Percentiles rank a stretch among this genome's conserved stretches.
Conservation (phyloP, 2,113 vertebrate genomes). For the crab-eating macaque (Macaca fascicularis) region T2T-MFA8v1.1 NC_088376.1:27361001-27361500, state of each 20-base stretch:
- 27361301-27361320: not conserved
- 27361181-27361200: not conserved
- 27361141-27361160: not conserved
- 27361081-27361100: not conserved
- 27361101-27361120: conserved; percentile 15
- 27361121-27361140: not conserved
- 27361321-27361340: not conserved
- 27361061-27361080: not conserved
- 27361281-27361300: not conserved
- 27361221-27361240: not conserved
- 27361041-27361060: not conserved
- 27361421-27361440: not conserved
- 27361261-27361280: not conserved
- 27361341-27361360: not conserved
- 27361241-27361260: not conserved
- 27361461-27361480: not conserved
- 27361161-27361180: not conserved
- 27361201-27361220: not conserved
- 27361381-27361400: not conserved
- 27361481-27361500: not conserved
- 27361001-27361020: not conserved
- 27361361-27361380: not conserved
- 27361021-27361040: not conserved
- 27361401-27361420: not conserved
- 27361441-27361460: not conserved